Evolutionary conservation across 1,140 invertebrate genomes (phyloP), one percentile per base, ranked within the genome.

Genomic region (Drosophila prosaltans): DNA sequence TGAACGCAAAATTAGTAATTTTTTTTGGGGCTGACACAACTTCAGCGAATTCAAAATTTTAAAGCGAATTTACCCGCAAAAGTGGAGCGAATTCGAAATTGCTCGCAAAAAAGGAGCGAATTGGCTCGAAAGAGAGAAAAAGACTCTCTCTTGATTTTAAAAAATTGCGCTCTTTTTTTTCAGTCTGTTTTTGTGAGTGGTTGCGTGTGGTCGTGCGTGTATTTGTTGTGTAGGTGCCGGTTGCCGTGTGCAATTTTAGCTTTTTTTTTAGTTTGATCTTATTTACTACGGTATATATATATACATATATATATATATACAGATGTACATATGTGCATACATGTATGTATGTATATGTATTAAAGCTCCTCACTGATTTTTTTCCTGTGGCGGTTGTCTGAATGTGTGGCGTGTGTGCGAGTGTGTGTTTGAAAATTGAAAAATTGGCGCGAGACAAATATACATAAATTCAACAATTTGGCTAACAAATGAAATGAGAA

Each of bases 201-300:
- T 48, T 24, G 24, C 24, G 61, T n/a, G 40, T 16, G 41, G 41
- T 32, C 16, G 28, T 48, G 43, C n/a, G 9, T 51, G 60, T 55
- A 16, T 36, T 3, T 51, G 26, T 16, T 24, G 54, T 55, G 54
- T 30, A 26, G 48, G 68, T 72, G 51, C 41, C 63, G 41, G 72
- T 43, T 69, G 45, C 45, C 45, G 45, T 51, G 45, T 51, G 45
- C 45, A 51, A 51, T 51, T 51, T 51, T 51, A 51, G 45, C 45
- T 51, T 51, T 63, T 16, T 16, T 24, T 48, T 63, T 51, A 51
- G 45, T 51, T 41, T 51, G 45, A 51, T 51, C 45, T 51, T 51
- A 51, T 51, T 51, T 51, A 51, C 45, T 51, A 51, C 45, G 45
- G 21, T 48, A 48, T 48, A 48, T 11, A 48, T 48, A 48, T 24